Base-by-base conservation (phyloP, 2,888 invertebrate species). In the Netelia inedita region DNA sequence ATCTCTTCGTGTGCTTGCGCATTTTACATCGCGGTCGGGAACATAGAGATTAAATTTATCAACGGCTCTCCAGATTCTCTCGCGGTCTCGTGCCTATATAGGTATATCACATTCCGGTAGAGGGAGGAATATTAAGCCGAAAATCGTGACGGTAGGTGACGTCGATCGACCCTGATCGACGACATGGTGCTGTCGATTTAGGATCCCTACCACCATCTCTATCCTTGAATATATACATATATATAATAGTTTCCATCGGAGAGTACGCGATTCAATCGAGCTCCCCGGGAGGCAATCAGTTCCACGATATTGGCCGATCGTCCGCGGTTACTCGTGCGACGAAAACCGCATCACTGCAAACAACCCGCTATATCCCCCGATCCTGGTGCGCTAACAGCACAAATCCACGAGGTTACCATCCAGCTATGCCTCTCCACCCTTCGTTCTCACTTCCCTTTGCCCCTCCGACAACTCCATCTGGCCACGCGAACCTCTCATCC, bases 321-420 rank as follows among this genome's bases (percentile, higher is more conserved):
- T 21, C 19, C 68, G 73, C 55, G 78, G 63, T 63, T 74, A 73
- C 53, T 81, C 73, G 84, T 74, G 78, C 84, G 74, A 43, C 65
- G 78, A 81, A 81, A 85, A 81, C 78, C 74, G 78, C 78, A 81
- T 85, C 76, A 57, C 69, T 69, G 81, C 76, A 81, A 85, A 78
- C 74, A 85, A 74, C 78, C 78, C 78, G 43, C 63, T 35, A 35
- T 35, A 55, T 55, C 55, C 66, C n/a, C 41, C 65, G 69, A 19
- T 46, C 41, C 35, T 73, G 35, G 16, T 14, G 21, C 53, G 59
- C 55, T 63, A 74, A 69, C 59, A 63, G 66, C 79, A 55, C 28
- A 55, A 28, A 50, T 61, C 28, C 59, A 57, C 55, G 66, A 43
- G 63, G 61, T 50, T 65, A 35, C 65, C 59, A n/a, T 50, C n/a